Evolutionary conservation across 2,113 vertebrate species (phyloP).

Genomic region (Nettapus auritus): DNA sequence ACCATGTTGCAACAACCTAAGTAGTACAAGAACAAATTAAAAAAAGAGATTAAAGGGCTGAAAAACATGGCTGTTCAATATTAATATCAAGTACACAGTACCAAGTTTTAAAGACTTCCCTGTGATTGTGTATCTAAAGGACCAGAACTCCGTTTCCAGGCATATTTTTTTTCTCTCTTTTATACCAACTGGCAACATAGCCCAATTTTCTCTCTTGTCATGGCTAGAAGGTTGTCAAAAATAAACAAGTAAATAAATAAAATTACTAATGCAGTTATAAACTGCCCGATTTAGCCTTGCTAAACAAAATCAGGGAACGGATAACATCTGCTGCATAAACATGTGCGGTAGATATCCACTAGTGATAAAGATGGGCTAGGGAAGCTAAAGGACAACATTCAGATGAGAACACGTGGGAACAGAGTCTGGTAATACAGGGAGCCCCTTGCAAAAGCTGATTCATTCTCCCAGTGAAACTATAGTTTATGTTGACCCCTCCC

Average conservation of each 20-base stretch:
- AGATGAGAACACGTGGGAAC: background rate
- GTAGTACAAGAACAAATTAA: background rate
- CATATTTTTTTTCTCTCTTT: background rate
- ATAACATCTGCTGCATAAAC: background rate
- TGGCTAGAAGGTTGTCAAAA: background rate
- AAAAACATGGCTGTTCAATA: background rate
- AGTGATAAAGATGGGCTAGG: background rate
- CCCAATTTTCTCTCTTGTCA: background rate
- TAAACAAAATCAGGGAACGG: background rate
- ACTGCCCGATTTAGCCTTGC: background rate
- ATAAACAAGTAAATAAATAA: background rate
- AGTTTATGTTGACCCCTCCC: background rate
- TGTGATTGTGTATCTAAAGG: background rate
- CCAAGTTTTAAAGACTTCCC: background rate
- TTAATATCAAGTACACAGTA: background rate
- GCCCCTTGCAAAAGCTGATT: background rate
- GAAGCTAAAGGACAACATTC: background rate
- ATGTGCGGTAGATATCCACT: background rate
- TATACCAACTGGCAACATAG: accelerated
- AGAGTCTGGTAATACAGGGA: background rate
- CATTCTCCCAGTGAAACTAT: background rate
- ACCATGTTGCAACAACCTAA: background rate
- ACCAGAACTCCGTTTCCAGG: background rate
- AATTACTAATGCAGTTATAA: background rate
- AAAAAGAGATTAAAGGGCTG: background rate